Base-by-base conservation (phyloP, 2,888 invertebrate genomes). In the Tortricodes alternella region DNA sequence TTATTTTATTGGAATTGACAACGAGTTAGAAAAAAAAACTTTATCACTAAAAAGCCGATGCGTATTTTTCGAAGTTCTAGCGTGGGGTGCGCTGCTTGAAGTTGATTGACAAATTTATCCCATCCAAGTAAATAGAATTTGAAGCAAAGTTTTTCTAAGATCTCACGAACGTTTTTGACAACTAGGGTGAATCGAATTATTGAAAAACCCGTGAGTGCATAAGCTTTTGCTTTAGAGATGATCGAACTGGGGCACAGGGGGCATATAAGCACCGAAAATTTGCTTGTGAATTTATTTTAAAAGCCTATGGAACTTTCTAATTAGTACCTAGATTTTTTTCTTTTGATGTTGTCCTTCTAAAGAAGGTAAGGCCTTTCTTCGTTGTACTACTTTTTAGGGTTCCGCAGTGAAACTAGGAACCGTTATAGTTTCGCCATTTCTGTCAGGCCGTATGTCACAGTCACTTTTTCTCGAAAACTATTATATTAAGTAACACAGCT, bases 1-100 rank as follows among this genome's bases (percentile, higher is more conserved):
- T 80, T 83, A 84, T 86, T 87, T 87, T 88, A 89, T 88, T 87
- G 80, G 78, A 74, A 81, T 78, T 83, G 88, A 89, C 90, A 87
- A 85, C 85, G 85, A 86, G 86, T 89, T 83, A 67, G 73, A 76
- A 77, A 82, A 75, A 78, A 83, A 84, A 81, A 72, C 18, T 83
- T 83, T 76, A 72, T 66, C 68, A 60, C 62, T 65, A 63, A 64
- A 70, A 71, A 67, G 69, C 74, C 74, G 62, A 65, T 66, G 70
- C 63, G 71, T 71, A 71, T 73, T 56, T 74, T 76, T 71, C 44
- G 50, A 60, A 62, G 63, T 64, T 59, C 58, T 46, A 59, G 62
- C 55, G 71, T 62, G 69, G 74, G 73, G 66, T 61, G 61, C 52
- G 63, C 62, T 67, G 68, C 83, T 86, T 89, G 88, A 89, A 86